A percentile compares a stretch with the other conserved stretches of the same genome.
These are phyloP conservation scores for Danaus melanippus DNA, from an alignment of 1,140 invertebrate genomes.

Conservation along the genomic window DNA sequence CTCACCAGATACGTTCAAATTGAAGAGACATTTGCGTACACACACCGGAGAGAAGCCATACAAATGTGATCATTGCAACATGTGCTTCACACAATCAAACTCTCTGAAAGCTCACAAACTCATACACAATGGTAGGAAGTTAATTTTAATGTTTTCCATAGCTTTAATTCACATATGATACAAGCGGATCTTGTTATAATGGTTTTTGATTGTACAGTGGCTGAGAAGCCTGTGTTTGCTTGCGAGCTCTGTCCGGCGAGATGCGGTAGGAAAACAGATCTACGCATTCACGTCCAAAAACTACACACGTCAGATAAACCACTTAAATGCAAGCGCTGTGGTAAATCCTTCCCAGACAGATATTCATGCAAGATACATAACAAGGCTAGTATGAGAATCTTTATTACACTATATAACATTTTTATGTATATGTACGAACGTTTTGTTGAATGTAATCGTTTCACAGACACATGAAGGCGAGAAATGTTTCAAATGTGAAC, in stretches of 20 bases:
- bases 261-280: constrained; percentile 96
- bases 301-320: constrained; percentile 95
- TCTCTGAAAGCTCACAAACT: constrained; percentile 95
- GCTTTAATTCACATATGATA: no score
- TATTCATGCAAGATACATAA: constrained; percentile 82
- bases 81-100: constrained; percentile 96
- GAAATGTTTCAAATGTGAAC: constrained; percentile 96
- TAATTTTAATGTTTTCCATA: no score
- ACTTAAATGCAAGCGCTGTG: constrained; percentile 93
- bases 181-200: neutral
- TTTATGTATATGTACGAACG: neutral
- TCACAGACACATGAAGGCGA: constrained; percentile 93
- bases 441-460: constrained; percentile 8
- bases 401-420: neutral
- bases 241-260: constrained; percentile 97
- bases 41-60: constrained; percentile 95
- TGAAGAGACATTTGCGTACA: constrained; percentile 95
- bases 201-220: constrained; percentile 59
- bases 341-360: constrained; percentile 92
- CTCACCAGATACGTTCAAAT: constrained; percentile 97
- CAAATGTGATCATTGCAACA: constrained; percentile 93
- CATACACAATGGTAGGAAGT: constrained; percentile 88
- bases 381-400: constrained; percentile 49
- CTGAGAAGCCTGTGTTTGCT: constrained; percentile 95
- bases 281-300: constrained; percentile 96